Percentiles rank a stretch among this genome's conserved stretches.
These are phyloP conservation scores for Pseudochaenichthys georgianus DNA, from an alignment of 2,797 vertebrate species.

Conservation along the genomic window DNA sequence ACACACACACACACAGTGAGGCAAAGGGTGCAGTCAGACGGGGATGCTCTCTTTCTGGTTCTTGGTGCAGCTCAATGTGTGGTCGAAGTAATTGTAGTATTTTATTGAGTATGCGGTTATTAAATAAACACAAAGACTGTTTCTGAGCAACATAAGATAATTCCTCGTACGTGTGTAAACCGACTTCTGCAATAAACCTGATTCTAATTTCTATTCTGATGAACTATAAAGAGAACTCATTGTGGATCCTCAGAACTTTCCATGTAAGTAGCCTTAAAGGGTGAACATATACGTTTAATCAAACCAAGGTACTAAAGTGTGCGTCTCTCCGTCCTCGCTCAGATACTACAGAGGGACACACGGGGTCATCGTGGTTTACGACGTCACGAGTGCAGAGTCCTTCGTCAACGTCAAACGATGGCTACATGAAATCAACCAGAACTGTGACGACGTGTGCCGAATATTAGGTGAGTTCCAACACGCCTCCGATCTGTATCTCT, in stretches of 20 bases:
- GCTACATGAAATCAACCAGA: slow-evolving; percentile 99
- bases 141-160: too few relatives aligned
- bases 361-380: slow-evolving; percentile 98
- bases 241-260: too few relatives aligned
- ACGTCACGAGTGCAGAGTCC: slow-evolving; percentile 97
- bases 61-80: slow-evolving; percentile 23
- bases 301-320: background rate
- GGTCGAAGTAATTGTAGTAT: background rate
- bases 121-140: too few relatives aligned
- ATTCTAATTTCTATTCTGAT: too few relatives aligned
- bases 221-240: too few relatives aligned
- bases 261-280: too few relatives aligned
- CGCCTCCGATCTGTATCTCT: too few relatives aligned
- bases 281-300: too few relatives aligned
- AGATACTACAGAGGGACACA: slow-evolving; percentile 99
- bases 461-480: slow-evolving; percentile 91
- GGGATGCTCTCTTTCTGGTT: slow-evolving; percentile 37
- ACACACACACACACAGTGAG: slow-evolving; percentile 20
- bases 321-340: slow-evolving; percentile 21
- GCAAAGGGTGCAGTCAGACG: slow-evolving; percentile 59
- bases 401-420: slow-evolving; percentile 99
- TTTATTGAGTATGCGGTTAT: too few relatives aligned
- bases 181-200: too few relatives aligned
- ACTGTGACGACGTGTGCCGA: slow-evolving; percentile 98
- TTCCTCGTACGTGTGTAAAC: too few relatives aligned